A percentile compares a stretch with the other conserved stretches of the same genome.
These are phyloP conservation scores for Horisme vitalbata DNA, from an alignment of 2,888 invertebrate species.

Conservation along the genomic window DNA sequence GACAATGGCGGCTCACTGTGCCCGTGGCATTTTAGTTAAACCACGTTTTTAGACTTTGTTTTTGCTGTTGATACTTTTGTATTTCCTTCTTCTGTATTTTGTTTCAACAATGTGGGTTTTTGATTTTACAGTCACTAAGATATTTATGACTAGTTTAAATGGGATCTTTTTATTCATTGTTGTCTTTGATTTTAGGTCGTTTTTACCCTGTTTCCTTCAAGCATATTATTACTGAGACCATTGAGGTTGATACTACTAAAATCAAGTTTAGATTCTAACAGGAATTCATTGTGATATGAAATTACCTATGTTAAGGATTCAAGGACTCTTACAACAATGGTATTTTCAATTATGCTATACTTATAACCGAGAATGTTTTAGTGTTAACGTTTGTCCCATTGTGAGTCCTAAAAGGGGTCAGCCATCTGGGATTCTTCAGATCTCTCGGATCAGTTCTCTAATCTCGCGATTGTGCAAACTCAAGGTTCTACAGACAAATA, in stretches of 20 bases:
- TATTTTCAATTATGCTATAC: slow-evolving; percentile 21
- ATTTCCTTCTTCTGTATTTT: slow-evolving; percentile 38
- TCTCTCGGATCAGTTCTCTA: slow-evolving; percentile 57
- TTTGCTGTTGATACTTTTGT: slow-evolving; percentile 51
- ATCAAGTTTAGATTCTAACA: slow-evolving; percentile 12
- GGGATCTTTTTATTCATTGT: slow-evolving; percentile 10
- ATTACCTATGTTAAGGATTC: slow-evolving; percentile 11
- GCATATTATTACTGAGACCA: too few species aligned
- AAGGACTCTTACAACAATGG: slow-evolving; percentile 18
- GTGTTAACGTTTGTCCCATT: slow-evolving; percentile 33
- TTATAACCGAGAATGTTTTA: slow-evolving; percentile 31
- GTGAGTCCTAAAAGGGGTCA: slow-evolving; percentile 46
- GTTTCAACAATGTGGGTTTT: slow-evolving; percentile 31
- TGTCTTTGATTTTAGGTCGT: slow-evolving; percentile 1
- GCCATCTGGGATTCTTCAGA: slow-evolving; percentile 43
- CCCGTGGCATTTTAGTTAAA: slow-evolving; percentile 71
- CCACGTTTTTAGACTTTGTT: slow-evolving; percentile 66
- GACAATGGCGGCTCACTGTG: slow-evolving; percentile 74
- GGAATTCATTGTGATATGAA: slow-evolving; percentile 6
- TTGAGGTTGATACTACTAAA: slow-evolving; percentile 6
- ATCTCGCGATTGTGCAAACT: slow-evolving; percentile 69
- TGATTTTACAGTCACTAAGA: slow-evolving; percentile 24
- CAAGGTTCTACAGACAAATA: slow-evolving; percentile 58
- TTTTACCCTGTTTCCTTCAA: neutral
- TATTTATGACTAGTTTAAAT: slow-evolving; percentile 22